phyloP scores from a whole-genome alignment of 2,888 invertebrate genomes.

The Harpalus rufipes region DNA sequence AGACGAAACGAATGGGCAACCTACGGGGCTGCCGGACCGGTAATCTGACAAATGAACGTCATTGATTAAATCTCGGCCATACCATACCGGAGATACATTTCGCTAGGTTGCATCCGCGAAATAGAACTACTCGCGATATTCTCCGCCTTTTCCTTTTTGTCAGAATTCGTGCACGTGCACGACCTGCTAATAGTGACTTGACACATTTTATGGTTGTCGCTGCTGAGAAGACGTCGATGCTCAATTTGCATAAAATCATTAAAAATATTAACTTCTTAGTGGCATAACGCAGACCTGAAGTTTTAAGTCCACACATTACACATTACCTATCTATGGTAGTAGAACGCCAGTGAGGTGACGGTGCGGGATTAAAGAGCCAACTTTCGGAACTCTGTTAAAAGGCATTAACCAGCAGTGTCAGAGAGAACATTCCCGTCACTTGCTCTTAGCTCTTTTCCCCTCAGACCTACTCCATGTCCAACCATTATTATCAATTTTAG shows the following conservation, averaged over 20 bases:
- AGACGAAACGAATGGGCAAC: slow-evolving; percentile 62
- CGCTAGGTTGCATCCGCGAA: slow-evolving; percentile 1
- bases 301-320: slow-evolving; percentile 66
- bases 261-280: slow-evolving; percentile 66
- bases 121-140: background rate
- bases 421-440: slow-evolving; percentile 13
- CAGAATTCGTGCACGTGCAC: slow-evolving; percentile 52
- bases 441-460: background rate
- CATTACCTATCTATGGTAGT: slow-evolving; percentile 51
- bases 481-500: slow-evolving; percentile 23
- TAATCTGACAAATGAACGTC: slow-evolving; percentile 66
- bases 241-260: slow-evolving; percentile 66
- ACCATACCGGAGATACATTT: slow-evolving; percentile 11
- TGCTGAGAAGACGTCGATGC: slow-evolving; percentile 48
- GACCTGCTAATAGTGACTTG: slow-evolving; percentile 58
- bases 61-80: slow-evolving; percentile 61
- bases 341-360: slow-evolving; percentile 52
- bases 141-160: background rate
- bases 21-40: slow-evolving; percentile 58
- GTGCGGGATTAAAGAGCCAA: slow-evolving; percentile 61
- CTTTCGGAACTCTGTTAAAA: slow-evolving; percentile 62
- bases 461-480: background rate
- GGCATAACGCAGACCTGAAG: slow-evolving; percentile 60
- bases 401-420: slow-evolving; percentile 63
- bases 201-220: slow-evolving; percentile 56